Evolutionary conservation across 2,888 invertebrate genomes (phyloP), one percentile per base, ranked within the genome.

Genomic region (Cetonia aurata): DNA sequence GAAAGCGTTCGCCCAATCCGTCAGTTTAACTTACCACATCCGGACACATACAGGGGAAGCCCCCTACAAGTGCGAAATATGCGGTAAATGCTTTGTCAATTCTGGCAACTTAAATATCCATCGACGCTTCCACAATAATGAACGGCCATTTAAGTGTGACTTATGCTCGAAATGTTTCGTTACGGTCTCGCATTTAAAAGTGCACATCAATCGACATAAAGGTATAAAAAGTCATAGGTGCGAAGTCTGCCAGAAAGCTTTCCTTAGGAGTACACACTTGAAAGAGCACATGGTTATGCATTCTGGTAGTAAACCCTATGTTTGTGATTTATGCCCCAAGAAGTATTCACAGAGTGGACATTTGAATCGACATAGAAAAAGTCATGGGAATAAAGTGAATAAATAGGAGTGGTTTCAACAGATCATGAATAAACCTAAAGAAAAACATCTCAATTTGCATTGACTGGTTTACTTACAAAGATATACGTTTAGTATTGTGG

Each of bases 251-350:
- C 86, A 84, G 10, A 87, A 89, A 74, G 83, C 85, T 3, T 86
- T 88, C 65, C 83, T 87, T 0, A 80, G 88, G 50, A 87, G 86
- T 33, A 85, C 87, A 56, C 86, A 87, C 80, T 78, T 89, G 70
- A 81, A 81, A 71, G 84, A 87, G 37, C 90, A 90, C 77, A 78
- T 87, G 65, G 77, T 88, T n/a, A 86, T 85, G 55, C 89, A 89
- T 77, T 88, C 88, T 1, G 86, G 89, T 31, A 87, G 89, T 74
- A 89, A 88, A 78, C 89, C 89, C 3, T 87, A 87, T 79, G 83
- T 84, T 41, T 90, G 90, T 80, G 84, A 84, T 17, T 71, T 83
- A 17, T 89, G 89, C 71, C 67, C 77, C 0, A 81, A 81, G 71
- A 74, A 77, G 55, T 83, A 80, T 66, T 79, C 80, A 4, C 82